Percentiles rank a stretch among this genome's conserved stretches.
Evolutionary conservation across 1,140 invertebrate genomes (phyloP).

Genomic region (Camponotus floridanus): DNA sequence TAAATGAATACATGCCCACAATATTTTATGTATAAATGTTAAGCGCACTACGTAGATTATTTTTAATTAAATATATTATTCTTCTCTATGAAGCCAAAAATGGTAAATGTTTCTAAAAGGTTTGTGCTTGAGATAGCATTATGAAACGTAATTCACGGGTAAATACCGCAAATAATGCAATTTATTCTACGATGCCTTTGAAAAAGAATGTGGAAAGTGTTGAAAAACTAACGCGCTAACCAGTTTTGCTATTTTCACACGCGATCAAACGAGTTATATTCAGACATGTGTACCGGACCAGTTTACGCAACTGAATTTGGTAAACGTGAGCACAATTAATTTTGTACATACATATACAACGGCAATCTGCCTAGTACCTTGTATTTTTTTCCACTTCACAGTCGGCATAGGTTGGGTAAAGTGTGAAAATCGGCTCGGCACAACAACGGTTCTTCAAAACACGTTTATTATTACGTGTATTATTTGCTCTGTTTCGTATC

Average conservation of each 20-base stretch:
- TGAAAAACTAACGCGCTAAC: slow-evolving; percentile 51
- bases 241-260: slow-evolving; percentile 50
- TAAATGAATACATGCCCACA: not conserved
- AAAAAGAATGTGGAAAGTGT: slow-evolving; percentile 42
- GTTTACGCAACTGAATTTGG: slow-evolving; percentile 60
- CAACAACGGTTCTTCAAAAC: slow-evolving; percentile 2
- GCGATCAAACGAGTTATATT: slow-evolving; percentile 54
- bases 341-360: slow-evolving; percentile 54
- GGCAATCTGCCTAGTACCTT: slow-evolving; percentile 28
- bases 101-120: not conserved
- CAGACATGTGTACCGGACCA: slow-evolving; percentile 51
- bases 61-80: not conserved
- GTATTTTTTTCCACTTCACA: slow-evolving; percentile 40
- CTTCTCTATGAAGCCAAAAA: not conserved
- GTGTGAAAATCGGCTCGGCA: slow-evolving; percentile 18
- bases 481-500: slow-evolving; percentile 11
- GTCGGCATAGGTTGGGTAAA: slow-evolving; percentile 17
- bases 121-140: not conserved
- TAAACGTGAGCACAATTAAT: slow-evolving; percentile 64
- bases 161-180: slow-evolving; percentile 27
- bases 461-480: slow-evolving; percentile 31
- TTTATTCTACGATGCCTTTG: slow-evolving; percentile 2
- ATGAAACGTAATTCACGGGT: not conserved
- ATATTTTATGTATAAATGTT: not conserved
- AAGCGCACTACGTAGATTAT: not conserved